Base-by-base conservation (phyloP, 2,113 vertebrate genomes). In the Struthio camelus region DNA sequence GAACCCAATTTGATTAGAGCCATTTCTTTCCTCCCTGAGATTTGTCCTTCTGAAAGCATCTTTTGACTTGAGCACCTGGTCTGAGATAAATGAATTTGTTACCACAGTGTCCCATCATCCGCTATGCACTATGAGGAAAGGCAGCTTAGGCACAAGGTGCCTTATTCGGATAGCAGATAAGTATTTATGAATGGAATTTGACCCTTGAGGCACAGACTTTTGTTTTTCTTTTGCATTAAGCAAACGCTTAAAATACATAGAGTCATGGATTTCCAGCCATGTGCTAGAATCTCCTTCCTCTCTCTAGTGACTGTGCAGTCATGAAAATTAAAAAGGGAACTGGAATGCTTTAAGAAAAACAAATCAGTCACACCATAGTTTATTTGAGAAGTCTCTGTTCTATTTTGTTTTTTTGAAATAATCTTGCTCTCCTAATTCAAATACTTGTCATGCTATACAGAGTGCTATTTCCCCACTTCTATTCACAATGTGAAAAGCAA, bases 51-150 rank as follows among this genome's bases (percentile, higher is more conserved):
- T 81, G 61, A 95, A 94, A 91, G 69, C 8, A 2, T 27, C 91
- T 91, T 95, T 94, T 91, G 79, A 93, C 89, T 85, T 44, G 72
- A 96, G 69, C 79, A 92, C 95, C 91, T 94, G 93, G 82, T 36
- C 79, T 80, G 76, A 95, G 82, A 75, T 81, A 93, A 96, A 96
- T 38, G 38, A 72, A 25, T 94, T 97, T 96, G 82, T 96, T 91
- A 84, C 46, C 69, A 56, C 2, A 0, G 6, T 53, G 72, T 88
- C 48, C 75, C 82, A 88, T 86, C 82, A 69, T 71, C 38, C 20
- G 0, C 82, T 73, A 7, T 14, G 30, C 14, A 19, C 20, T 91
- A 8, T 15, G 18, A 80, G 69, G 76, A 96, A 88, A 38, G 80
- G 64, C 23, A 32, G 32, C 61, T 90, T 77, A 0, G 0, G 61